These are phyloP conservation scores for Tichodroma muraria DNA, from an alignment of 2,113 vertebrate genomes.

Conservation along the genomic window DNA sequence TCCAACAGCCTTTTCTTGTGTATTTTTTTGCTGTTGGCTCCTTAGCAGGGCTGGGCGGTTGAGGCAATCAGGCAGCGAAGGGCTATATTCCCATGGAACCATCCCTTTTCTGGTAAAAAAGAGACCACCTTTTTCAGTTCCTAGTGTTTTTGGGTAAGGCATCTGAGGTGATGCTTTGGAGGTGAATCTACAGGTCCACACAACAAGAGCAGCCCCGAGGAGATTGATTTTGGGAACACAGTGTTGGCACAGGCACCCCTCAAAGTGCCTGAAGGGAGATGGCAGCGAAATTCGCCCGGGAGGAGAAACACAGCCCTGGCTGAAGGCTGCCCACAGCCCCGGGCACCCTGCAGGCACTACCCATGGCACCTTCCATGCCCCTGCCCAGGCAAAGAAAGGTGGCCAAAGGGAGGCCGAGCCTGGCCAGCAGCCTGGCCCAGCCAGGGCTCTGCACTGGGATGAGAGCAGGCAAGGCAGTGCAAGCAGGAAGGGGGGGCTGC, in stretches of 20 bases:
- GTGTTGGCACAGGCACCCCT: neutral
- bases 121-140: neutral
- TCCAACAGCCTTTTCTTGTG: neutral
- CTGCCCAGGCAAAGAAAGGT: neutral
- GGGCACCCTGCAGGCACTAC: neutral
- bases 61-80: neutral
- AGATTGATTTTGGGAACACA: neutral
- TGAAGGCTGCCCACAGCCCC: neutral
- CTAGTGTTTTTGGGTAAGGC: neutral
- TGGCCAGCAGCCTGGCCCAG: neutral
- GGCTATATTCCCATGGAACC: neutral
- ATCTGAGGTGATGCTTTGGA: neutral
- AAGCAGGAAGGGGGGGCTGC: neutral
- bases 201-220: neutral
- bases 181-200: neutral
- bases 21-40: neutral
- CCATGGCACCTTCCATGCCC: neutral
- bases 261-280: neutral
- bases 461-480: neutral
- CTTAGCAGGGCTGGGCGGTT: neutral
- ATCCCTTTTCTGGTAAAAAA: neutral
- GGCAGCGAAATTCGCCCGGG: fast-evolving
- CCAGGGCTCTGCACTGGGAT: fast-evolving
- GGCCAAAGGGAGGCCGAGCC: neutral
- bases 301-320: neutral